Evolutionary conservation across 53 echinoderm and acorn worm genomes (phyloP).

Genomic region (Apostichopus leukothele): DNA sequence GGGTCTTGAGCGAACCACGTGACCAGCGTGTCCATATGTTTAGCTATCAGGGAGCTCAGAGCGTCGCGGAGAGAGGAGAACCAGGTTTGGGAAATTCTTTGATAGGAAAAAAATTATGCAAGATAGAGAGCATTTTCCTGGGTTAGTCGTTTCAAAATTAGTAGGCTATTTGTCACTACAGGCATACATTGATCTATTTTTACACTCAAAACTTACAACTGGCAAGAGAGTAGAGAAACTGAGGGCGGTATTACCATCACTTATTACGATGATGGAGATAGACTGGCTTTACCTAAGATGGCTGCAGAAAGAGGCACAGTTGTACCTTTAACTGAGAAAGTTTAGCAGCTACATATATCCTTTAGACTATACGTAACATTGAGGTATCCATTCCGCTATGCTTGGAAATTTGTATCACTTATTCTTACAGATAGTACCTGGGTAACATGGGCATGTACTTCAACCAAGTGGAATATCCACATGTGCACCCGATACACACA

Average conservation of each 20-base stretch:
- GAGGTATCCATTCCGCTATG: too few species aligned
- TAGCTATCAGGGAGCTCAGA: constrained; percentile 30
- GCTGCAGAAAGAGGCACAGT: too few species aligned
- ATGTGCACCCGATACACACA: too few species aligned
- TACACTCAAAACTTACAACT: neutral
- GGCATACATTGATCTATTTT: constrained; percentile 35
- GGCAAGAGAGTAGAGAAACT: neutral
- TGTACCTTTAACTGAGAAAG: too few species aligned
- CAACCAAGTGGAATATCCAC: too few species aligned
- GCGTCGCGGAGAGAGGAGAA: neutral
- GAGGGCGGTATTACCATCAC: neutral
- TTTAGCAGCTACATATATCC: too few species aligned
- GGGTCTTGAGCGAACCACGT: constrained; percentile 34
- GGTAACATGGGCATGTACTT: too few species aligned
- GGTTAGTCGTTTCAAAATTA: constrained; percentile 9
- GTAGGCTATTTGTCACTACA: constrained; percentile 30
- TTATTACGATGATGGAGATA: neutral
- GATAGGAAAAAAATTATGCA: constrained; percentile 24
- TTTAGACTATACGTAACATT: too few species aligned
- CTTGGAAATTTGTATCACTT: too few species aligned
- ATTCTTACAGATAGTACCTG: too few species aligned
- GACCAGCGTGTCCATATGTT: constrained; percentile 28
- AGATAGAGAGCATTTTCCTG: constrained; percentile 19
- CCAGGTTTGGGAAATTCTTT: neutral
- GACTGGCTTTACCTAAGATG: too few species aligned